Evolutionary conservation across 2,888 invertebrate genomes (phyloP), one percentile per base, ranked within the genome.

Genomic region (Epinotia demarniana): DNA sequence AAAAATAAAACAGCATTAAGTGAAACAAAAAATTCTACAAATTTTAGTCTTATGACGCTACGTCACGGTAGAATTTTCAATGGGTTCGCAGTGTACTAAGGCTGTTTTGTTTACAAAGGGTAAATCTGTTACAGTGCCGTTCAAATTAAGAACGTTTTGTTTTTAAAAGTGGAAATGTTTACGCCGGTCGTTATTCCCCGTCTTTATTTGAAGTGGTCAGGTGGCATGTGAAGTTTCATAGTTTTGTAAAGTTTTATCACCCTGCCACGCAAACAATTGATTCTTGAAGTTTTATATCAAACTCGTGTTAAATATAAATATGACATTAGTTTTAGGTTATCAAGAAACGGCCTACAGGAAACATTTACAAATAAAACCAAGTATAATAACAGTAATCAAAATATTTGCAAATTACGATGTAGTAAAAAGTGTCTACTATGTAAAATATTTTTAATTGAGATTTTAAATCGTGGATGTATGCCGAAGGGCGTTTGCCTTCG

Each of bases 91-190:
- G 2, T 16, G 60, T 58, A 46, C n/a, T 43, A 60, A n/a, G 12
- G 43, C 1, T 69, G 0, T 58, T 58, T 43, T 4, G 1, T 19
- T 68, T 60, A n/a, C 13, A 13, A 23, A 12, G 23, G 9, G 19
- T 58, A n/a, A 57, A 70, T 63, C 57, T 64, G 63, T 74, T 73
- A 61, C 67, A 33, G 69, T 58, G 19, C 55, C 27, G 63, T 74
- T 69, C 57, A 57, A 74, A 74, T 63, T 74, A 74, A 74, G 74
- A 74, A 63, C 73, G 63, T 74, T 69, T 74, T 68, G 73, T 69
- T 74, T 74, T 74, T 74, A 70, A 74, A 74, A 74, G 58, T 58
- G 69, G 62, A 62, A 46, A 55, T 74, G 74, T 74, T 74, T 63
- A 70, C 69, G 61, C 63, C 46, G 58, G 74, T 74, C 23, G 67